phyloP scores from a whole-genome alignment of 2,113 vertebrate genomes.

The Andinoacara biseriatus region DNA sequence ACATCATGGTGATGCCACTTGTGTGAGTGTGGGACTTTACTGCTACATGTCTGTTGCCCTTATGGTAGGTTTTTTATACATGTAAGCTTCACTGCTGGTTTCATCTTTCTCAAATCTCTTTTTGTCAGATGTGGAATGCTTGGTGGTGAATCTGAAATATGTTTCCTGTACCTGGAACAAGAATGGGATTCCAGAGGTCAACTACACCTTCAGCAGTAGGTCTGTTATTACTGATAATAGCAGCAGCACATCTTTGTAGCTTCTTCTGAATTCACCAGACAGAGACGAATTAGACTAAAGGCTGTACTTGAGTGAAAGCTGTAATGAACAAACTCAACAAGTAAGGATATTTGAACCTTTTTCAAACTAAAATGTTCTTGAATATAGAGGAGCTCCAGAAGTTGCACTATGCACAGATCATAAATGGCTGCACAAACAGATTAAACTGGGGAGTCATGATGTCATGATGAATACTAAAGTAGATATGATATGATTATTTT shows the following conservation, averaged over 20 bases:
- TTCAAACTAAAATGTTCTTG: too few relatives aligned
- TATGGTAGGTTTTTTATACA: background rate
- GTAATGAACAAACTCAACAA: background rate
- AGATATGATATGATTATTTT: background rate
- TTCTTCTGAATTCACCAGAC: background rate
- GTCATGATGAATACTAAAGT: background rate
- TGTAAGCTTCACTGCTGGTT: background rate
- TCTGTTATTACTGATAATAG: constrained; percentile 15
- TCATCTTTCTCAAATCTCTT: background rate
- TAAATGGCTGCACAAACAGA: too few relatives aligned
- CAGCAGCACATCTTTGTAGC: background rate
- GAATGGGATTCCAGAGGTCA: constrained; percentile 21
- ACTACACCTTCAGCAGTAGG: constrained; percentile 60
- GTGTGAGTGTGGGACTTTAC: background rate
- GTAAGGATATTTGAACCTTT: background rate
- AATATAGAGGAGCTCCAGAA: too few relatives aligned
- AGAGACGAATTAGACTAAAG: background rate
- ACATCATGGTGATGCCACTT: constrained; percentile 1
- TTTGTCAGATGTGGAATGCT: constrained; percentile 57
- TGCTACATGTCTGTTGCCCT: background rate
- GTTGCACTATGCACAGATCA: too few relatives aligned
- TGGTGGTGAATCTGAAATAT: constrained; percentile 45
- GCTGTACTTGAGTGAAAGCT: background rate
- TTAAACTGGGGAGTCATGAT: too few relatives aligned
- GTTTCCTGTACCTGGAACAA: constrained; percentile 58